Conservation (phyloP, 53 echinoderm and acorn worm genomes). For the Actinopyga echinites region DNA sequence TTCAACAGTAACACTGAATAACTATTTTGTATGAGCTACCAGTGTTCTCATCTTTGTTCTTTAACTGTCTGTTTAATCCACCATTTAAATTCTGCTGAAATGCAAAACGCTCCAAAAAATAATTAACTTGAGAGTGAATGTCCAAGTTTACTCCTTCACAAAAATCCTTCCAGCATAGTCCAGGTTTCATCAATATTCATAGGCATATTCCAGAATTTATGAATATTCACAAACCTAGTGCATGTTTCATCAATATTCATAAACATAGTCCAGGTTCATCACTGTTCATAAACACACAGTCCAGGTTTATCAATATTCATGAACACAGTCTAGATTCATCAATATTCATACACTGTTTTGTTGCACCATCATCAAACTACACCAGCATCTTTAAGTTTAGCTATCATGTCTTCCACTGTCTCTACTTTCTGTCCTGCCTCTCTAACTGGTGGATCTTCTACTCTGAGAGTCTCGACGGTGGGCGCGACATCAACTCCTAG, state of each 20-base stretch:
- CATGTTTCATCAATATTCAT: no score
- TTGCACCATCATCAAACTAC: slow-evolving; percentile 38
- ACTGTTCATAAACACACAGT: not conserved
- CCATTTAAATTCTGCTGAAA: no score
- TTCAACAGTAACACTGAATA: no score
- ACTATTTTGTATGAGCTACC: no score
- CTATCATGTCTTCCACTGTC: slow-evolving; percentile 73
- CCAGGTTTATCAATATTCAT: not conserved
- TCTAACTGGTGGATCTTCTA: slow-evolving; percentile 87
- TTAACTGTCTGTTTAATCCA: no score
- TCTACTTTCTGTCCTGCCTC: slow-evolving; percentile 97
- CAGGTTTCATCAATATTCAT: not conserved
- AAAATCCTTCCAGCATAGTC: no score
- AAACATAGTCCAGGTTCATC: not conserved
- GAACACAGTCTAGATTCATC: not conserved
- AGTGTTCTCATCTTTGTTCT: no score
- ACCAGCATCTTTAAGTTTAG: slow-evolving; percentile 87
- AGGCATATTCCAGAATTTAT: no score
- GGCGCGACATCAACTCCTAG: slow-evolving; percentile 76
- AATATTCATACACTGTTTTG: not conserved
- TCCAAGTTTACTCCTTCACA: no score
- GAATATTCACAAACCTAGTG: no score
- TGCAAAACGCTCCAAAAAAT: no score
- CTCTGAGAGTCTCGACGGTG: slow-evolving; percentile 61
- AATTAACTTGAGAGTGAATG: no score